A percentile compares a stretch with the other conserved stretches of the same genome.
phyloP scores from a whole-genome alignment of 2,113 vertebrate species.

The Labeo catla region DNA sequence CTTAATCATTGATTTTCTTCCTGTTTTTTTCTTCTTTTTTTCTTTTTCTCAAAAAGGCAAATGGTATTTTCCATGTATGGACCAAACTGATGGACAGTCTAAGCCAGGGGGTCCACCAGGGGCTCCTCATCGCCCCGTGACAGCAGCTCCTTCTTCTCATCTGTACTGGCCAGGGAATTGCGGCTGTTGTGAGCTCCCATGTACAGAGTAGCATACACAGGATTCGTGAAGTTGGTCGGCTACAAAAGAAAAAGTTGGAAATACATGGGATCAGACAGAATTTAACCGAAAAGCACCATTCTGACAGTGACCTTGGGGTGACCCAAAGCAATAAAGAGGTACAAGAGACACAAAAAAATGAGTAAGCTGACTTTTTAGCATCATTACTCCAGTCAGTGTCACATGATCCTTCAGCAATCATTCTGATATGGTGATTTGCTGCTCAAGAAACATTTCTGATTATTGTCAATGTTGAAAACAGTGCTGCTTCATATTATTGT shows the following conservation, averaged over 20 bases:
- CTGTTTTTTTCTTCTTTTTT: constrained; percentile 58
- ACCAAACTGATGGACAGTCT: constrained; percentile 65
- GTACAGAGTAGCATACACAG: constrained; percentile 95
- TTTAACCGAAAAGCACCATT: too few relatives aligned
- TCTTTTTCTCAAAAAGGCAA: constrained; percentile 74
- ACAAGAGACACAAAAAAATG: too few relatives aligned
- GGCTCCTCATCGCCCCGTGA: constrained; percentile 88
- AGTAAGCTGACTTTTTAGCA: neutral
- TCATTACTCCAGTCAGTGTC: neutral
- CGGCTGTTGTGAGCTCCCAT: constrained; percentile 95
- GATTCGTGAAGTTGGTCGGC: constrained; percentile 98
- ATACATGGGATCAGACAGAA: neutral
- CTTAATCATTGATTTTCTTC: constrained; percentile 69
- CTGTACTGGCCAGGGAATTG: constrained; percentile 95
- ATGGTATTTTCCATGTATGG: constrained; percentile 63
- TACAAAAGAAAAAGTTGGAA: constrained; percentile 60
- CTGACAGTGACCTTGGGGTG: too few relatives aligned
- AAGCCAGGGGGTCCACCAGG: constrained; percentile 88
- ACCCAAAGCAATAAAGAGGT: too few relatives aligned
- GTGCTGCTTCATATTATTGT: neutral
- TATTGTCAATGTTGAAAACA: neutral
- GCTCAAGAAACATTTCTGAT: neutral
- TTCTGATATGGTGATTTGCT: neutral
- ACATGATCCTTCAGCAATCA: neutral
- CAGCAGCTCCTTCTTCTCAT: constrained; percentile 95